Percentiles rank a stretch among this genome's conserved stretches.
phyloP scores from a whole-genome alignment of 2,113 vertebrate species.

The Steatornis caripensis region DNA sequence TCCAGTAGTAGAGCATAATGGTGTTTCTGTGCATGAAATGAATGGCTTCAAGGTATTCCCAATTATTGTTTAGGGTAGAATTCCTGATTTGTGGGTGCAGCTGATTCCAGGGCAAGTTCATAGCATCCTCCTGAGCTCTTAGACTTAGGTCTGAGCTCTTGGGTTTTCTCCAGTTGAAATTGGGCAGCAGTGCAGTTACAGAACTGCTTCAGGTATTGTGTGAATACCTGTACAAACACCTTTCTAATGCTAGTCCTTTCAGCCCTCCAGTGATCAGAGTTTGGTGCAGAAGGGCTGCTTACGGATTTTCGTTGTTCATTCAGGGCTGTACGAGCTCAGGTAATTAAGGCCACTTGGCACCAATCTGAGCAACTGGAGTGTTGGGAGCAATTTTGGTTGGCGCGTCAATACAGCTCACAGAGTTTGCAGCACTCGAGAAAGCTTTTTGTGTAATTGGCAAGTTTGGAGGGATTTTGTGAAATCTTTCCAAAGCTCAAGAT shows the following conservation, averaged over 20 bases:
- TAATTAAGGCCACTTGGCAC: background rate
- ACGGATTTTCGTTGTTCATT: background rate
- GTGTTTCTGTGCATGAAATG: background rate
- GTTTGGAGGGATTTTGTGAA: background rate
- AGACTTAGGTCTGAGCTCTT: fast-evolving
- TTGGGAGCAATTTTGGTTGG: background rate
- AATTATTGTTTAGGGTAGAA: background rate
- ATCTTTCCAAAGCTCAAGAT: background rate
- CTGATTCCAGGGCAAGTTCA: background rate
- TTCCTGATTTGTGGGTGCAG: background rate
- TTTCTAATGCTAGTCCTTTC: background rate
- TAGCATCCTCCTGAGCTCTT: background rate
- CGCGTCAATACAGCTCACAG: fast-evolving
- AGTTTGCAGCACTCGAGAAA: background rate
- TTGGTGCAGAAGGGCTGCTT: background rate
- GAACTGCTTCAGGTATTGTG: background rate
- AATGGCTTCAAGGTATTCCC: background rate
- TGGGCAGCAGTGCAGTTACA: background rate
- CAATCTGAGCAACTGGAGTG: background rate
- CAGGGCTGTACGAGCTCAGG: background rate
- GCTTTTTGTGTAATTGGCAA: background rate
- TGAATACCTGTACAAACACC: background rate
- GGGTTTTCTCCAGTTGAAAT: background rate
- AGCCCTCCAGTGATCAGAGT: background rate
- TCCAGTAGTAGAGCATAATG: background rate